Percentiles rank a stretch among this genome's conserved stretches.
These are phyloP conservation scores for Haplotaxodon microlepis DNA, from an alignment of 2,113 vertebrate genomes.

Conservation along the genomic window DNA sequence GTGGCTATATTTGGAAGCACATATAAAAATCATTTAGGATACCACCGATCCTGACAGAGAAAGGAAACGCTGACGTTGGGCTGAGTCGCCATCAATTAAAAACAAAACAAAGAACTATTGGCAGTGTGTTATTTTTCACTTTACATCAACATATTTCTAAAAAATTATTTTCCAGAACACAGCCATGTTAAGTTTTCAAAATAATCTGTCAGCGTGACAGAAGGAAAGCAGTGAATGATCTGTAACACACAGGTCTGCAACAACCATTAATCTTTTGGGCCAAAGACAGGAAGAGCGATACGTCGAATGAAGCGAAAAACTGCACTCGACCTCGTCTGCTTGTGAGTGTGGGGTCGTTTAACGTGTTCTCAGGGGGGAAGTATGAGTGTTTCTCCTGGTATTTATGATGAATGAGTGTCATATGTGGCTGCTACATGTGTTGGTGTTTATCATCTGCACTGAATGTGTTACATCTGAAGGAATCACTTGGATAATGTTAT, in stretches of 20 bases:
- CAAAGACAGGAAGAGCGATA: neutral
- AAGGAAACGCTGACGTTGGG: neutral
- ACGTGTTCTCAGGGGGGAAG: neutral
- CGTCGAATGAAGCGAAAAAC: neutral
- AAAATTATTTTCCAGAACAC: accelerated
- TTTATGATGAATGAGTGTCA: neutral
- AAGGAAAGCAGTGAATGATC: neutral
- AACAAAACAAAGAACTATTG: neutral
- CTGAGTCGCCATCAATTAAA: neutral
- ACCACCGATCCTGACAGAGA: neutral
- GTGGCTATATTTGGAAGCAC: accelerated
- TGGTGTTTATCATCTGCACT: neutral
- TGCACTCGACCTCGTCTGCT: neutral
- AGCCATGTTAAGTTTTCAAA: neutral
- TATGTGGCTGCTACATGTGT: neutral
- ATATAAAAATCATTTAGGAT: too few relatives aligned
- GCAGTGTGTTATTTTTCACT: neutral
- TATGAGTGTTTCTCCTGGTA: neutral
- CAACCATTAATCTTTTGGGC: neutral
- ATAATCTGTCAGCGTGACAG: neutral
- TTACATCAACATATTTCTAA: neutral
- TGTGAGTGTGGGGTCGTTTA: neutral
- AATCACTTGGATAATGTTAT: neutral
- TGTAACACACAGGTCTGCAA: neutral
- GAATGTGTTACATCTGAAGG: neutral